Evolutionary conservation across 2,888 invertebrate species (phyloP), one percentile per base, ranked within the genome.

Genomic region (Himalopsyche anomala): DNA sequence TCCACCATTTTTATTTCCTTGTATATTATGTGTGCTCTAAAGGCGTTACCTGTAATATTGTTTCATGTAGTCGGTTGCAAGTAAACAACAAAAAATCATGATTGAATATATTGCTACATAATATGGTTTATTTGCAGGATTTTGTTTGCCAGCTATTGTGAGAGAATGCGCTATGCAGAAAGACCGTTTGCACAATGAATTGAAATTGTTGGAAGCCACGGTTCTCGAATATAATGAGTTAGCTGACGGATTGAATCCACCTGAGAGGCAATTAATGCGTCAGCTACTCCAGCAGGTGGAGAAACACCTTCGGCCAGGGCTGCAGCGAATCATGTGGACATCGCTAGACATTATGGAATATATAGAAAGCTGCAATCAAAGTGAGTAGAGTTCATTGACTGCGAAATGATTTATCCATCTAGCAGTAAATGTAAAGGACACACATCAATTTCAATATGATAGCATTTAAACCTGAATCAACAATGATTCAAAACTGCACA

Each of bases 261-360:
- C 97, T 0, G 97, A 98, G 92, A 94, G 96, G 0, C 93, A 95
- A 87, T 94, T 97, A 84, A 91, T 97, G 90, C 95, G 95, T 89
- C 94, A 93, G 17, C 95, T 95, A 89, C 92, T 97, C 0, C 92
- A 94, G 89, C 94, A 96, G 87, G 95, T 96, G 88, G 97, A 97
- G 90, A 93, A 95, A 56, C 94, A 95, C 83, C 95, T 97, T 82
- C 94, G 97, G 89, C 97, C 97, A 4, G 98, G 98, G 0, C 92
- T 97, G 0, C 95, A 95, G 4, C 94, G 98, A 45, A 95, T 97
- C 85, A 96, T 96, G 80, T 98, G 98, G 98, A 96, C 96, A 88
- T 97, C 97, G 0, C 93, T 98, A 17, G 96, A 96, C 42, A 97
- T 98, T 79, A 92, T 92, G 19, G 96, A 97, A 87, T 98, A 96